Evolutionary conservation across 1,140 invertebrate genomes (phyloP), one percentile per base, ranked within the genome.

Genomic region (Chrysopa pallens): DNA sequence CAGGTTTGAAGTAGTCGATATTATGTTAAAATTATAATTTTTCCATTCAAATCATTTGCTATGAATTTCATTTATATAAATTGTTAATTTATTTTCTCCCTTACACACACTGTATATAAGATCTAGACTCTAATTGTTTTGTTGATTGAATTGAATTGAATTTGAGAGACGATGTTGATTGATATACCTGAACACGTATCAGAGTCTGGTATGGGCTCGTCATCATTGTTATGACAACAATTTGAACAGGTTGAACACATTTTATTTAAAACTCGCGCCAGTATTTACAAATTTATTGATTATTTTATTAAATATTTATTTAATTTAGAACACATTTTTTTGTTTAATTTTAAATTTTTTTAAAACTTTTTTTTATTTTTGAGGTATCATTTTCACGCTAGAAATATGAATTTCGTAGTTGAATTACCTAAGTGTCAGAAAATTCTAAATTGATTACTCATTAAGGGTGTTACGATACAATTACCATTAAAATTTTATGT

Each of bases 231-330:
- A 33, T 51, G 44, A 43, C 57, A 59, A 39, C 57, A 59, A 5
- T 48, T 48, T 43, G 56, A 55, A 41, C 57, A 59, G 48, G 53
- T 52, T 46, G 57, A 58, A 46, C 57, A 58, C 57, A 59, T 58
- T 41, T 48, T 48, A 13, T 13, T 11, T 12, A 33, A 33, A 33
- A 33, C n/a, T 33, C 31, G 31, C 31, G 31, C 31, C n/a, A 33
- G n/a, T 11, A 33, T 33, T 12, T 33, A 12, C 29, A 11, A 4
- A 33, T 33, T 33, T 33, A 31, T 9, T 33, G 6, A 11, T 33
- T 9, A 12, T 4, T 33, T 33, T 33, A 33, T 33, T 33, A 11
- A 7, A 6, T 7, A 7, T 31, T 6, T 31, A 11, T 33, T 33
- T 11, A 11, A 33, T 11, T 11, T 11, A 11, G 31, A 6, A 12